Evolutionary conservation across 2,113 vertebrate species (phyloP), one percentile per base, ranked within the genome.

Genomic region (Dendropsophus ebraccatus): DNA sequence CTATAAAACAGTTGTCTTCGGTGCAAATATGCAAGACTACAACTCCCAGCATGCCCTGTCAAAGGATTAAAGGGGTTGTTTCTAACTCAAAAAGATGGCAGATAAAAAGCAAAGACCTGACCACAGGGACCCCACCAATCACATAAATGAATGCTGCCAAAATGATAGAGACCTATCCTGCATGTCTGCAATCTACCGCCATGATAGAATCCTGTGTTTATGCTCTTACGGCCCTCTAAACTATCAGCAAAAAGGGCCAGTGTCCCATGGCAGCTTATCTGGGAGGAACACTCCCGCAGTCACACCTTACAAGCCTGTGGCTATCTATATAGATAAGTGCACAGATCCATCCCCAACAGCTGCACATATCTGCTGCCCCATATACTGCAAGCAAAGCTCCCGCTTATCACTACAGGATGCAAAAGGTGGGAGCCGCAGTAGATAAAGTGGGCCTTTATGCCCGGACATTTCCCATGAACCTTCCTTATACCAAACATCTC

Each of bases 241-340:
- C 13, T 10, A 28, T 50, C 14, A 50, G 47, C 23, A 49, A 50
- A 7, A 0, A 50, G 19, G 8, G 41, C 3, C 41, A 3, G 41
- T 41, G 4, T 41, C 41, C 3, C 41, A 41, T 41, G 41, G 25
- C 1, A 2, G 4, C 32, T 80, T 80, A 80, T 80, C 77, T 62
- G 9, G 12, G 5, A 45, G 35, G 45, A 62, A 62, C 52, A 56
- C 32, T 17, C 19, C 23, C 10, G 5, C 17, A 45, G 56, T 58
- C 77, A 25, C 77, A 80, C 77, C 77, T 80, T 47, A 49, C 16
- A 19, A 62, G 77, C 23, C 35, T 25, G n/a, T 1, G 25, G 14
- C 50, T n/a, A 45, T 60, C 73, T 58, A 41, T 35, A 25, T 10
- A 80, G 56, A 80, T 80, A 77, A 30, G 28, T 21, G n/a, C 41